These are phyloP conservation scores for Pipistrellus kuhlii DNA, from an alignment of 2,797 vertebrate genomes.

Conservation along the genomic window DNA sequence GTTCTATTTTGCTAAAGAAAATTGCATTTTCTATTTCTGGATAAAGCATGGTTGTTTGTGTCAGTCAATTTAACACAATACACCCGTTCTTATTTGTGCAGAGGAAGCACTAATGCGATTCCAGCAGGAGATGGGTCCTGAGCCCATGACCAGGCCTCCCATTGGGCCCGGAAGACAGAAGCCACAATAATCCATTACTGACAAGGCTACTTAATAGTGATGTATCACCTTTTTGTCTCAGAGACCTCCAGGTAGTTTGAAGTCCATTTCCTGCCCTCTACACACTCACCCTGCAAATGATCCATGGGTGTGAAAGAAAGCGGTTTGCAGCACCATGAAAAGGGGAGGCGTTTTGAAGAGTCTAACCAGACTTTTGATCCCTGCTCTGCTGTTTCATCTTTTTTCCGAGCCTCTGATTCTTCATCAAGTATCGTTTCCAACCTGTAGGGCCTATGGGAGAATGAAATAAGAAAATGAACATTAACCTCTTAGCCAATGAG, in stretches of 20 bases:
- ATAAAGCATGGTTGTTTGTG: conserved; percentile 84
- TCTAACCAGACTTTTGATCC: background rate
- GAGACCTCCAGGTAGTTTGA: background rate
- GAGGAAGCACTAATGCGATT: conserved; percentile 82
- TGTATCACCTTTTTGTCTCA: conserved; percentile 62
- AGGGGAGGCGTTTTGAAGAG: background rate
- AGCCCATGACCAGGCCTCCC: conserved; percentile 67
- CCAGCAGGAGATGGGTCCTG: conserved; percentile 78
- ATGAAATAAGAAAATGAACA: background rate
- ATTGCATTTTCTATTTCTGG: conserved; percentile 85
- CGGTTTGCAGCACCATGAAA: background rate
- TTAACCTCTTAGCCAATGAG: background rate
- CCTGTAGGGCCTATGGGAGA: background rate
- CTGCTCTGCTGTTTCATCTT: background rate
- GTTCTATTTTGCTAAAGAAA: conserved; percentile 84
- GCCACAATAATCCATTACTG: conserved; percentile 71
- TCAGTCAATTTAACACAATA: conserved; percentile 85
- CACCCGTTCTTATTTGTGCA: conserved; percentile 81
- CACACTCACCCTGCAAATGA: background rate
- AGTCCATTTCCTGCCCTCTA: conserved; percentile 48
- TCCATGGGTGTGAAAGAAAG: background rate
- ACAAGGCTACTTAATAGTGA: conserved; percentile 70
- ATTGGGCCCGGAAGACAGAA: conserved; percentile 69
- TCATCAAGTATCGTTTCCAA: background rate
- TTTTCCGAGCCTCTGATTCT: background rate